Evolutionary conservation across 1,140 invertebrate genomes (phyloP), one percentile per base, ranked within the genome.

Genomic region (Eubasilissa regina): DNA sequence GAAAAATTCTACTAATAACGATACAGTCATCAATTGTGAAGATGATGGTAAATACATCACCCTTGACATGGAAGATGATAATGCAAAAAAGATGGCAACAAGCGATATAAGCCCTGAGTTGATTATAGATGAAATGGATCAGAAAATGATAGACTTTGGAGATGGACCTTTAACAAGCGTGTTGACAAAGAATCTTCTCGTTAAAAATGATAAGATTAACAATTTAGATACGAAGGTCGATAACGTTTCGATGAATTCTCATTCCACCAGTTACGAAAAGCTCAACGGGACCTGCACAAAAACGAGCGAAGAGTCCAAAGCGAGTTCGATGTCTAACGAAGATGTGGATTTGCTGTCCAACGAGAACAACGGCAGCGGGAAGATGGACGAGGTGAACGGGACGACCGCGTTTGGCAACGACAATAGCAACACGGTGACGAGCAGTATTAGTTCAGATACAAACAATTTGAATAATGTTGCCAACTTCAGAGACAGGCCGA

Each of bases 401-500:
- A 44, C 58, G 11, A 25, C 47, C 10, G 51, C 62, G 11, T 72
- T 64, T 11, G 75, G 64, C 10, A 75, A 55, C 6, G 78, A 82
- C 13, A 75, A 78, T 17, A 82, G 64, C 13, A 79, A 82, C 56
- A 82, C 81, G 4, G 73, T 82, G 17, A 81, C 80, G 13, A 82
- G 81, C 73, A 82, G 81, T 56, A 80, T 82, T 19, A 82, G 81
- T 35, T 82, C 81, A 0, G 81, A 82, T 15, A 82, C 81, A 6
- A 82, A 82, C 43, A 76, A 79, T 44, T 9, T 77, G 10, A 81
- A 79, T 43, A 72, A 72, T 48, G 60, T 43, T 10, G 74, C 62
- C 53, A 77, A 66, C 66, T 77, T 82, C 17, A 73, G 75, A 21
- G 81, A 79, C 15, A 73, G 77, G 56, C 53, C 53, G 0, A 80